Conservation (phyloP, 2,888 invertebrate genomes). For the Choristoneura rosaceana region DNA sequence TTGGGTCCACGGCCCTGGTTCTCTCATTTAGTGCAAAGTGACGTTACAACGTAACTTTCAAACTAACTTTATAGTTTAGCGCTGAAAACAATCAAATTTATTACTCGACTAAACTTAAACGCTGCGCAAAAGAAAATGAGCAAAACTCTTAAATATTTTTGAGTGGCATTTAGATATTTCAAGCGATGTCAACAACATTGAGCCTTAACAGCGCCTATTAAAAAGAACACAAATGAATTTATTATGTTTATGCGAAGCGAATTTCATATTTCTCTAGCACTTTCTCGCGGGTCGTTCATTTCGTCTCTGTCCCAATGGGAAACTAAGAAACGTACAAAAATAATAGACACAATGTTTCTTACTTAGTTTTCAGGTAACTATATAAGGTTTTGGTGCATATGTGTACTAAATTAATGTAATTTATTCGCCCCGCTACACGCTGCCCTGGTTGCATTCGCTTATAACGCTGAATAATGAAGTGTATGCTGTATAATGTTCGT, state of each 20-base stretch:
- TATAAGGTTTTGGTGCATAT: conserved; percentile 1
- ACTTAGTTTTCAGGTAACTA: background rate
- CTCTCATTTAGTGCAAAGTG: too few species aligned
- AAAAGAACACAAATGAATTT: background rate
- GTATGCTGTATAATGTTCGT: background rate
- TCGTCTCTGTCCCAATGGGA: background rate
- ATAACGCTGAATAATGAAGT: conserved; percentile 16
- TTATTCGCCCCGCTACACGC: conserved; percentile 12
- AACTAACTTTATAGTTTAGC: too few species aligned
- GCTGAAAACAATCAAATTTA: too few species aligned
- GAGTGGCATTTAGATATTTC: background rate
- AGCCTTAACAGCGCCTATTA: background rate
- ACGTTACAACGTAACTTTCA: too few species aligned
- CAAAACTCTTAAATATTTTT: background rate
- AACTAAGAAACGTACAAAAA: background rate
- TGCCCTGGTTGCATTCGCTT: conserved; percentile 26
- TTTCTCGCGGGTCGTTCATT: background rate
- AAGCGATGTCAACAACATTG: background rate
- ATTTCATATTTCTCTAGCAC: background rate
- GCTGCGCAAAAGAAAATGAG: background rate
- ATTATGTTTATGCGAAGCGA: background rate
- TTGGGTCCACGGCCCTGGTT: too few species aligned
- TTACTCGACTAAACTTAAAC: too few species aligned
- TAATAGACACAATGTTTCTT: background rate
- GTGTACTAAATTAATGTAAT: conserved; percentile 23